A percentile compares a stretch with the other conserved stretches of the same genome.
These are phyloP conservation scores for Sylvietta virens DNA, from an alignment of 2,113 vertebrate species.

Conservation along the genomic window DNA sequence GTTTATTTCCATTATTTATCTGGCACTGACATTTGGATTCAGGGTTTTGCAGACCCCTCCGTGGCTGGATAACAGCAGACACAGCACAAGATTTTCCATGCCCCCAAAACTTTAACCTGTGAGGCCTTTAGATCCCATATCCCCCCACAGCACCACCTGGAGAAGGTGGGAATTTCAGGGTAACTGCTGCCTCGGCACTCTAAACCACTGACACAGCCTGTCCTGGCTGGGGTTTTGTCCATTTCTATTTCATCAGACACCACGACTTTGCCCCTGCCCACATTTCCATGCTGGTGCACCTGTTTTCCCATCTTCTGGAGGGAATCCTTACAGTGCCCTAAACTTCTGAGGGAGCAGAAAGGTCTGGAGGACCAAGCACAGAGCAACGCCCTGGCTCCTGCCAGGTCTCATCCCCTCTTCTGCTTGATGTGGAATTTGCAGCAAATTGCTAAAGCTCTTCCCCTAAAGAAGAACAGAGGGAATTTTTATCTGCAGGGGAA, in stretches of 20 bases:
- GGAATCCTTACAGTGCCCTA: background rate
- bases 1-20: background rate
- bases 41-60: background rate
- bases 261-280: background rate
- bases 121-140: background rate
- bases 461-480: background rate
- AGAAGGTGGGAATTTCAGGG: background rate
- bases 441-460: background rate
- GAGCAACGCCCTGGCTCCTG: background rate
- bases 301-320: background rate
- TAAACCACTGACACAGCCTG: background rate
- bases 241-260: background rate
- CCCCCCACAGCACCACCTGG: background rate
- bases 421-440: background rate
- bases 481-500: background rate
- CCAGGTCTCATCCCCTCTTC: background rate
- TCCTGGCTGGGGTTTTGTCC: background rate
- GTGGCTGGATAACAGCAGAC: background rate
- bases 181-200: background rate
- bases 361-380: background rate
- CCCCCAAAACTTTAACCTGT: background rate
- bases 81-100: rapidly evolving
- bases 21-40: background rate
- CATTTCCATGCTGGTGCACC: background rate
- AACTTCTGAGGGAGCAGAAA: background rate